These are phyloP conservation scores for Armadillidium nasatum DNA, from an alignment of 1,140 invertebrate genomes.

Conservation along the genomic window DNA sequence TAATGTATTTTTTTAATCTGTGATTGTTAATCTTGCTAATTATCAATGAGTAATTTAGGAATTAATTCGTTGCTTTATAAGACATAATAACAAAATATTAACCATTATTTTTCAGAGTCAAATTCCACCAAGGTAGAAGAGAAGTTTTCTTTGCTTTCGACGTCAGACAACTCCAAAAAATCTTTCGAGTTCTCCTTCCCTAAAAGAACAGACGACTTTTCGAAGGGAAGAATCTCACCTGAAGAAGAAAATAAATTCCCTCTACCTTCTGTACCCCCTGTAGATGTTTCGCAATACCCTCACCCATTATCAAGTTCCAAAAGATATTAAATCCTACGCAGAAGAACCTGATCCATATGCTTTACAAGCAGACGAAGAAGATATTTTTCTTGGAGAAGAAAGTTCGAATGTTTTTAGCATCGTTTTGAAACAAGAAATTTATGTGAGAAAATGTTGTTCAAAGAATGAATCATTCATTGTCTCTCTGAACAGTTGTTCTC, in stretches of 20 bases:
- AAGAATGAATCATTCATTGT: background rate
- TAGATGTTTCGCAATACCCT: background rate
- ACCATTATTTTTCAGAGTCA: background rate
- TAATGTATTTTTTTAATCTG: background rate
- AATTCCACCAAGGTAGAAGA: background rate
- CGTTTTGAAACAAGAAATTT: background rate
- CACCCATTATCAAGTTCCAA: background rate
- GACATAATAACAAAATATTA: background rate
- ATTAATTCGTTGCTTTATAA: no score
- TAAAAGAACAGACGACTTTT: background rate
- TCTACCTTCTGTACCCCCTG: background rate
- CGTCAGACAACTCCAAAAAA: background rate
- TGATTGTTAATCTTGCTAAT: background rate
- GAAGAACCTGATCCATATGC: background rate
- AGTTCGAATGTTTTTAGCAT: background rate
- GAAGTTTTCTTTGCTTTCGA: background rate
- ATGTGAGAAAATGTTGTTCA: background rate
- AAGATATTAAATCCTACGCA: background rate
- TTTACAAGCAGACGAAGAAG: background rate
- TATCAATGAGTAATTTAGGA: background rate
- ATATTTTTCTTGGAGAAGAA: background rate
- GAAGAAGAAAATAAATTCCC: background rate
- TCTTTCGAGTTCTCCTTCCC: background rate
- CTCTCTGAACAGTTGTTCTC: background rate
- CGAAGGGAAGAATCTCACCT: background rate